A percentile compares a stretch with the other conserved stretches of the same genome.
These are phyloP conservation scores for Bovichtus diacanthus DNA, from an alignment of 2,797 vertebrate species.

Conservation along the genomic window DNA sequence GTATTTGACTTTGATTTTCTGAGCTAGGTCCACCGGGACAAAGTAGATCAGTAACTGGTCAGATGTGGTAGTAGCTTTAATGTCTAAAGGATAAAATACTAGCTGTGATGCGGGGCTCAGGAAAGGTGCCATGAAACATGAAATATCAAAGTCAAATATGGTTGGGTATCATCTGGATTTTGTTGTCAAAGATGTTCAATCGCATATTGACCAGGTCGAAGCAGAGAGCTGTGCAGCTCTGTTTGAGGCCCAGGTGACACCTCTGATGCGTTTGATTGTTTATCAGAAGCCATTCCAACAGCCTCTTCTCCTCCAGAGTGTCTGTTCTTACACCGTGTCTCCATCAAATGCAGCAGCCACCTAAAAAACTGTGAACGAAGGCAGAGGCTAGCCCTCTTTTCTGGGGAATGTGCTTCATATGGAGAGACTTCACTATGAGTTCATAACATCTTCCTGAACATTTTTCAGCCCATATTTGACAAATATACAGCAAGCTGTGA, in stretches of 20 bases:
- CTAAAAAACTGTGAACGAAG: too few relatives aligned
- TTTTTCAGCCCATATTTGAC: too few relatives aligned
- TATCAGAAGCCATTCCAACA: slow-evolving; percentile 1
- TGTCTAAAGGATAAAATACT: slow-evolving; percentile 15
- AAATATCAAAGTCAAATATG: slow-evolving; percentile 29
- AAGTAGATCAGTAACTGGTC: slow-evolving; percentile 33
- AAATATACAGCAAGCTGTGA: too few relatives aligned
- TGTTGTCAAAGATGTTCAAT: slow-evolving; percentile 22
- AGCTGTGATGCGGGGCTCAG: slow-evolving; percentile 2
- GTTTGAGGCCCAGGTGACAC: neutral
- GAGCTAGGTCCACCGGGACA: slow-evolving; percentile 10
- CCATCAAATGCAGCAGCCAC: neutral
- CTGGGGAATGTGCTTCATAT: too few relatives aligned
- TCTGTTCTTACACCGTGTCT: neutral
- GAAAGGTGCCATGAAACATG: slow-evolving; percentile 21
- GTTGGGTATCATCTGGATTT: slow-evolving; percentile 15
- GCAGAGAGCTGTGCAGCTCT: slow-evolving; percentile 1
- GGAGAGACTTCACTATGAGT: too few relatives aligned
- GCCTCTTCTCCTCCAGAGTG: neutral
- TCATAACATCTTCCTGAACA: too few relatives aligned
- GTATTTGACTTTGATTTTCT: slow-evolving; percentile 13
- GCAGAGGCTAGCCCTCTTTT: too few relatives aligned
- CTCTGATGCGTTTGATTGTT: neutral
- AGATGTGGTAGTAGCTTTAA: slow-evolving; percentile 37
- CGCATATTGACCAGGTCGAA: neutral